Evolutionary conservation across 2,113 vertebrate species (phyloP).

Genomic region (Craseonycteris thonglongyai): DNA sequence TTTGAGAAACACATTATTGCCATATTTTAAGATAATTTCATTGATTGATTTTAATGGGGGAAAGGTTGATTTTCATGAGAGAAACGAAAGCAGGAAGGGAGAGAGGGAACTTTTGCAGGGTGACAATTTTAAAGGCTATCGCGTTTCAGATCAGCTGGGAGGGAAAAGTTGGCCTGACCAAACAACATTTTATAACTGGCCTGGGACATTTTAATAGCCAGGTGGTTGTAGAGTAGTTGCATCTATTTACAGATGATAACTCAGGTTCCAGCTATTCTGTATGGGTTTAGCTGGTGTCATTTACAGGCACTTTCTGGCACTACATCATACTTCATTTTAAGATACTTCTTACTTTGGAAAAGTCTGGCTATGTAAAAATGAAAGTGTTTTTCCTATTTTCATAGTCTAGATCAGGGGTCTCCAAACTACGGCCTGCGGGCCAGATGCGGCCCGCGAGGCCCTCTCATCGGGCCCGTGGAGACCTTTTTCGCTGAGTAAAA

Average conservation of each 20-base stretch:
- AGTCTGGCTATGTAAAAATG: slow-evolving; percentile 36
- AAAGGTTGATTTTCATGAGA: slow-evolving; percentile 15
- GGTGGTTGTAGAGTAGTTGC: slow-evolving; percentile 64
- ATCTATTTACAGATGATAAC: slow-evolving; percentile 71
- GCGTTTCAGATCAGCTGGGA: slow-evolving; percentile 63
- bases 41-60: slow-evolving; percentile 16
- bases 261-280: slow-evolving; percentile 66
- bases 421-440: too few species aligned
- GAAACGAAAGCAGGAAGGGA: slow-evolving; percentile 20
- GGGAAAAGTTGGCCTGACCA: slow-evolving; percentile 52
- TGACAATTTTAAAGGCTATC: slow-evolving; percentile 62
- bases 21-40: slow-evolving; percentile 30
- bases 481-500: too few species aligned
- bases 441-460: too few species aligned
- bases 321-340: slow-evolving; percentile 56
- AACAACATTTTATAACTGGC: slow-evolving; percentile 63
- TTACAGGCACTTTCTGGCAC: slow-evolving; percentile 51
- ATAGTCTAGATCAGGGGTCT: slow-evolving; percentile 4
- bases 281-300: slow-evolving; percentile 47
- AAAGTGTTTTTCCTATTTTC: slow-evolving; percentile 40
- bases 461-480: too few species aligned
- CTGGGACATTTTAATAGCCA: slow-evolving; percentile 69
- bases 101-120: slow-evolving; percentile 33
- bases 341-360: slow-evolving; percentile 54
- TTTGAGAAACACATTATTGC: slow-evolving; percentile 17